Conservation (phyloP, 2,888 invertebrate genomes). For the Nemurella pictetii region DNA sequence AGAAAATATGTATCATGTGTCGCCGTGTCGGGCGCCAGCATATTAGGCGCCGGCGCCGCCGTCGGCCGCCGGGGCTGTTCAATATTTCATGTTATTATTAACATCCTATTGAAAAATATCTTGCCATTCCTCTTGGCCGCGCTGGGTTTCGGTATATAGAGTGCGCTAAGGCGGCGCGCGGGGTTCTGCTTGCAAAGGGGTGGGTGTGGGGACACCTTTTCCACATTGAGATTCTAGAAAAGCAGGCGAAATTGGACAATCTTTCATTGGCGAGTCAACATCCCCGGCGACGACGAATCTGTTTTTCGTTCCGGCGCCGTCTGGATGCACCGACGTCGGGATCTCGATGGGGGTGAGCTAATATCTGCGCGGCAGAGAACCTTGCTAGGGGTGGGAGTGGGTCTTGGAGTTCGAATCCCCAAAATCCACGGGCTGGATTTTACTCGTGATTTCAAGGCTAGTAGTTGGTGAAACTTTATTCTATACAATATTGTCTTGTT, state of each 20-base stretch:
- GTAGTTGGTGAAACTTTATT: too few relatives aligned
- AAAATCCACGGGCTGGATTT: too few relatives aligned
- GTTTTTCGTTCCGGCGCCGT: not conserved
- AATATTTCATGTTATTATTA: slow-evolving; percentile 21
- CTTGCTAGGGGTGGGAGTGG: too few relatives aligned
- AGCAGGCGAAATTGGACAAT: not conserved
- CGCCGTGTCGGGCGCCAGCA: not conserved
- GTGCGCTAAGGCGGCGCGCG: not conserved
- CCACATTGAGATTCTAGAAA: not conserved
- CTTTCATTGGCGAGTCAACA: not conserved
- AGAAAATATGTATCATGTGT: not conserved
- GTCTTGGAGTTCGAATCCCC: too few relatives aligned
- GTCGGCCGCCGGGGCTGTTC: not conserved
- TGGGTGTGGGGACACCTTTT: not conserved
- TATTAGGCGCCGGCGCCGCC: not conserved
- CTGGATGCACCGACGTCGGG: too few relatives aligned
- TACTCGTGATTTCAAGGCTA: too few relatives aligned
- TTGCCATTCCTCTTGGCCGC: not conserved
- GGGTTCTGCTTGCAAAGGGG: not conserved
- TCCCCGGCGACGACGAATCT: not conserved
- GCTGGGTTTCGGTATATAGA: not conserved
- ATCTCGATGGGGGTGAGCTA: too few relatives aligned
- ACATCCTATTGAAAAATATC: slow-evolving; percentile 28
- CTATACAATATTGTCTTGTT: too few relatives aligned
- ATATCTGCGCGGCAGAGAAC: too few relatives aligned